A percentile compares a stretch with the other conserved stretches of the same genome.
These are phyloP conservation scores for Euborellia annulipes DNA, from an alignment of 1,140 invertebrate genomes.

Conservation along the genomic window DNA sequence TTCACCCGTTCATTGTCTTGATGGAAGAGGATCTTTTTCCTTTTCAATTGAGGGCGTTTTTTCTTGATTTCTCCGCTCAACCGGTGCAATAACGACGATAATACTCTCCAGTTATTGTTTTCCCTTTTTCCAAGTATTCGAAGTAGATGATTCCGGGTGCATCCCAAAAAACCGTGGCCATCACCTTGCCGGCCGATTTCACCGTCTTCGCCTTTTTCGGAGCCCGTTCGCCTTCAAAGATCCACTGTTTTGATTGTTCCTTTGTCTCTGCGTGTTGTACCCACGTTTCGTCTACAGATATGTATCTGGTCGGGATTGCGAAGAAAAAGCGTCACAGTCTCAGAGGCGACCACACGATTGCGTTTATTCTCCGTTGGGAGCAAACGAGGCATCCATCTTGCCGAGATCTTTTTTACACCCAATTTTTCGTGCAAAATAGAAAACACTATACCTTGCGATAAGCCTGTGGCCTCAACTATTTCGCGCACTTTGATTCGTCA, in stretches of 20 bases:
- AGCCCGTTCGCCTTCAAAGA: too few species aligned
- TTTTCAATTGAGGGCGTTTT: neutral
- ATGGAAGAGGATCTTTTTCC: neutral
- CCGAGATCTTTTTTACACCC: neutral
- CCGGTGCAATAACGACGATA: constrained; percentile 15
- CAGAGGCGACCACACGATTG: neutral
- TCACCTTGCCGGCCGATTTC: constrained; percentile 18
- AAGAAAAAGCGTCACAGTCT: constrained; percentile 3
- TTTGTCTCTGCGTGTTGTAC: constrained; percentile 24
- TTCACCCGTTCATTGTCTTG: too few species aligned
- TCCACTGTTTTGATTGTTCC: constrained; percentile 21
- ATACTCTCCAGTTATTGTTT: constrained; percentile 24
- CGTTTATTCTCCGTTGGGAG: neutral
- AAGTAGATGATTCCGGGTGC: constrained; percentile 10
- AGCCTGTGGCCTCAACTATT: constrained; percentile 15
- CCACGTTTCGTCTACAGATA: constrained; percentile 24
- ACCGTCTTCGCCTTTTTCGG: constrained; percentile 16
- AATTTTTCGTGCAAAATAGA: constrained; percentile 1
- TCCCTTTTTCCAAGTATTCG: constrained; percentile 27
- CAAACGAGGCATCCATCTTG: neutral
- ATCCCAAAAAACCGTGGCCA: constrained; percentile 19
- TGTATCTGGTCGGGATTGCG: constrained; percentile 6
- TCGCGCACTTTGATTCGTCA: constrained; percentile 16
- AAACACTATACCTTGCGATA: neutral
- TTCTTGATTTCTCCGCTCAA: constrained; percentile 13